phyloP scores from a whole-genome alignment of 2,113 vertebrate genomes.

The Microtus richardsoni region DNA sequence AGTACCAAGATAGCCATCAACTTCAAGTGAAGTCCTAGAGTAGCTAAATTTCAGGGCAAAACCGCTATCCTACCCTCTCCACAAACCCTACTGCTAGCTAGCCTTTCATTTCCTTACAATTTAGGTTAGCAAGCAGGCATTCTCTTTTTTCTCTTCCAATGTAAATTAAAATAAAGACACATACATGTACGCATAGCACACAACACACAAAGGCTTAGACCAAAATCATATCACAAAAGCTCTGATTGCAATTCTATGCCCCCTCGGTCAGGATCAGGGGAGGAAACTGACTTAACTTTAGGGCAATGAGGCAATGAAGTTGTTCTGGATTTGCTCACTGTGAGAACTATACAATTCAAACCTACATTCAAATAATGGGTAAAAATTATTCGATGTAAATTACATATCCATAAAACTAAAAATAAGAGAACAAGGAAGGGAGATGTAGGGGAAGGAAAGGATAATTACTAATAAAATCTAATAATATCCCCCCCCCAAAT shows the following conservation, averaged over 20 bases:
- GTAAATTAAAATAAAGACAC: background rate
- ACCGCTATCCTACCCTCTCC: background rate
- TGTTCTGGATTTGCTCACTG: background rate
- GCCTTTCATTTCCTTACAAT: background rate
- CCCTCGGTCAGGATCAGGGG: background rate
- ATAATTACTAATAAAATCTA: background rate
- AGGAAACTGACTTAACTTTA: background rate
- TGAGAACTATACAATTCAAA: background rate
- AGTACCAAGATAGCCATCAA: background rate
- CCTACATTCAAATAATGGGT: background rate
- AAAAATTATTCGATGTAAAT: background rate
- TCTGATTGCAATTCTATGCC: background rate
- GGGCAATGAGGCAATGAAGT: background rate
- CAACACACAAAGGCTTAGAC: background rate
- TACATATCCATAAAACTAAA: background rate
- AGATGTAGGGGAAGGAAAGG: background rate
- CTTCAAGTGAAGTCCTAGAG: background rate
- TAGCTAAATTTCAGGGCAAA: background rate
- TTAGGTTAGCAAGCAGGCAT: background rate
- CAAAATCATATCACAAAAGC: background rate
- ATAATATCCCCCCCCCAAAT: background rate
- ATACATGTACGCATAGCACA: background rate
- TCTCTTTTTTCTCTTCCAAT: background rate
- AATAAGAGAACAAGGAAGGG: background rate
- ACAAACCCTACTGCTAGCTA: background rate